Evolutionary conservation across 2,113 vertebrate species (phyloP).

Genomic region (Siniperca knerii): DNA sequence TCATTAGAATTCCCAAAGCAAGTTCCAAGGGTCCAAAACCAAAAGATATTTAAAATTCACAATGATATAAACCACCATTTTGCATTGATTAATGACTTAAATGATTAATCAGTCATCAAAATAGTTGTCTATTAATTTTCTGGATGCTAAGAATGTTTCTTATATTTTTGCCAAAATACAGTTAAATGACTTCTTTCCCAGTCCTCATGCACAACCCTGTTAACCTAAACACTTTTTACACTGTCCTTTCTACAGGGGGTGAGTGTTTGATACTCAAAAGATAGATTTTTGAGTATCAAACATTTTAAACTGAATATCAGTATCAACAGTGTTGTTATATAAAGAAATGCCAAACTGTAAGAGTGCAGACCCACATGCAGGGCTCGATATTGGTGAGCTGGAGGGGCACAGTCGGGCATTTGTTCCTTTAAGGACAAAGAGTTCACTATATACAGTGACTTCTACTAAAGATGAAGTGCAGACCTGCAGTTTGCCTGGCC

Average conservation of each 20-base stretch:
- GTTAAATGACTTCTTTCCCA: background rate
- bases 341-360: background rate
- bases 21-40: background rate
- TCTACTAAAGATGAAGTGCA: background rate
- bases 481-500: background rate
- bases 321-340: background rate
- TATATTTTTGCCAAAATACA: background rate
- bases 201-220: background rate
- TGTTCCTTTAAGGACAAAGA: conserved; percentile 30
- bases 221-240: background rate
- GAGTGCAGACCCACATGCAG: background rate
- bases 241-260: background rate
- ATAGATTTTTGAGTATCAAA: background rate
- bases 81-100: background rate
- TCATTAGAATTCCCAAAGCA: background rate
- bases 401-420: conserved; percentile 31
- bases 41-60: background rate
- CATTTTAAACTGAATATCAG: background rate
- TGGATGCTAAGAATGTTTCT: background rate
- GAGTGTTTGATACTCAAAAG: background rate
- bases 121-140: background rate
- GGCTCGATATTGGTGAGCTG: background rate
- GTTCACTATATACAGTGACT: conserved; percentile 13
- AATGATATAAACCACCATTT: background rate
- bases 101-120: background rate